Percentiles rank a stretch among this genome's conserved stretches.
Evolutionary conservation across 2,113 vertebrate species (phyloP).

Genomic region (Ictalurus punctatus): DNA sequence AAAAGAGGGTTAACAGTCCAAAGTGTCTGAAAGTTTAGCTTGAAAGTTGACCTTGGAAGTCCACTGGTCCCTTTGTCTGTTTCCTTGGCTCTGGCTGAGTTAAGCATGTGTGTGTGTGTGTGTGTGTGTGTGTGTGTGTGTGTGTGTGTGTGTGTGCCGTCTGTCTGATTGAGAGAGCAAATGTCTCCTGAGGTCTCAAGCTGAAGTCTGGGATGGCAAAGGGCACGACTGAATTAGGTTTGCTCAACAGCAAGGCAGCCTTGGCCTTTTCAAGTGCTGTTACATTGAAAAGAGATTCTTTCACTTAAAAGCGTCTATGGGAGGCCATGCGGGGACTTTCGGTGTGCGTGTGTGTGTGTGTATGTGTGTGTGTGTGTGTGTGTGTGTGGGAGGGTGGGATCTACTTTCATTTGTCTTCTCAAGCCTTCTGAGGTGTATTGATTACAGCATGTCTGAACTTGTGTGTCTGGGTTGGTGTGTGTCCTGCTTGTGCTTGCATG

Average conservation of each 20-base stretch:
- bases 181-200: conserved; percentile 41
- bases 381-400: neutral
- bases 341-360: neutral
- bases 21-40: neutral
- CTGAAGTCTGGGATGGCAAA: conserved; percentile 44
- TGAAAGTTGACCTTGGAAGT: conserved; percentile 33
- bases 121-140: conserved; percentile 14
- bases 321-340: neutral
- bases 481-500: conserved; percentile 23
- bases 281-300: conserved; percentile 41
- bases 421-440: conserved; percentile 7
- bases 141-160: neutral
- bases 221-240: conserved; percentile 42
- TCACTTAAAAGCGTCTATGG: conserved; percentile 29
- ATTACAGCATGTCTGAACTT: conserved; percentile 35
- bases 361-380: neutral
- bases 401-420: conserved; percentile 21
- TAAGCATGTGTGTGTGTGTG: neutral
- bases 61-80: conserved; percentile 22
- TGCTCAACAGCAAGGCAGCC: conserved; percentile 36
- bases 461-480: conserved; percentile 7
- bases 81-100: conserved; percentile 32
- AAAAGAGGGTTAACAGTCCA: neutral
- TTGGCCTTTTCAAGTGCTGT: conserved; percentile 55
- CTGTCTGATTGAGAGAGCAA: conserved; percentile 41